Base-by-base conservation (phyloP, 2,888 invertebrate species). In the Scaptomyza cyrtandrae region DNA sequence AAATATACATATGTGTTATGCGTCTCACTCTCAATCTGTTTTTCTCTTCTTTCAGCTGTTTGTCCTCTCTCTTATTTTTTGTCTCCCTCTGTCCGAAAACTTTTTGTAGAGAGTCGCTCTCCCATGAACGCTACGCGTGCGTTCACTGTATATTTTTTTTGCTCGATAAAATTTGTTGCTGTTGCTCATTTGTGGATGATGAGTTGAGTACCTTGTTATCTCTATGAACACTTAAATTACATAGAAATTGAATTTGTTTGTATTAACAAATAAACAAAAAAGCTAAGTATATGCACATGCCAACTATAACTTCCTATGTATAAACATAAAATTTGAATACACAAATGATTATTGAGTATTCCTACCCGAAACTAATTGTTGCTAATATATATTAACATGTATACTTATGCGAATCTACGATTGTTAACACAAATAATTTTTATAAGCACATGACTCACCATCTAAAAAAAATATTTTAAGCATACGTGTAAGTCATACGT, bases 151-250 rank as follows among this genome's bases (percentile, higher is more conserved):
- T 41, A 48, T 41, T 70, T 49, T 65, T 81, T 39, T 41, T 41
- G 55, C 71, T 67, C 24, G 39, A 63, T 37, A 60, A 11, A 37
- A 19, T 50, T 64, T 60, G 69, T 66, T 44, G 35, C 66, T 63
- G 27, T 65, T 58, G 61, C 54, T 77, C 58, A 58, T 67, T 59
- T 63, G 63, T 56, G 27, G 58, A 63, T 69, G 72, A 80, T 87
- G 83, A 88, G 81, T 74, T 86, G 88, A 88, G 78, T 74, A 67
- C 75, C 86, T 86, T 71, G 89, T 86, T 86, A 89, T 86, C 84
- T 72, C 69, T 73, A 75, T 82, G 66, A 86, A 78, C 79, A 75
- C 80, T 75, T 75, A 64, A 79, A 78, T 82, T 87, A 85, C 63
- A 71, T 67, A 72, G 73, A 73, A 82, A 84, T 83, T 71, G 57